phyloP scores from a whole-genome alignment of 2,797 vertebrate species.

The Pterois miles region DNA sequence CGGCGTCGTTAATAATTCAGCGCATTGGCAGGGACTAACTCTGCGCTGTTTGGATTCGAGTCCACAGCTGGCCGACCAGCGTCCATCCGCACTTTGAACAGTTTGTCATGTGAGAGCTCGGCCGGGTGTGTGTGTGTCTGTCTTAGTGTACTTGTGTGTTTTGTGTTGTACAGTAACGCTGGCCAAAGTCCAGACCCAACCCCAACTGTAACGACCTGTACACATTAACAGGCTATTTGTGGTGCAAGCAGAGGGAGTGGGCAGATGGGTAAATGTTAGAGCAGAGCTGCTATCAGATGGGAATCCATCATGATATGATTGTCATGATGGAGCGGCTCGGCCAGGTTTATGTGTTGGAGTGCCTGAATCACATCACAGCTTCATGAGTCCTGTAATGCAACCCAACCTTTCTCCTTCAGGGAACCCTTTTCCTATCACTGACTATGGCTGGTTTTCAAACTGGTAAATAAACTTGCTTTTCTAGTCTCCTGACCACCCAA shows the following conservation, averaged over 20 bases:
- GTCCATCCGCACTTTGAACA: conserved; percentile 7
- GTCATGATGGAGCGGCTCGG: neutral
- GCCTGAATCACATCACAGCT: neutral
- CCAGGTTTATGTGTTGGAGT: neutral
- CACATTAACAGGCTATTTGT: conserved; percentile 58
- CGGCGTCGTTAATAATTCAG: conserved; percentile 49
- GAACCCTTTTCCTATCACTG: too few species aligned
- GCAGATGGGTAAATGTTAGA: conserved; percentile 13
- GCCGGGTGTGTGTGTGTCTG: neutral
- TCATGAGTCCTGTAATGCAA: neutral
- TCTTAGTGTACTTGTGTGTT: neutral
- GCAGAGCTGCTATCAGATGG: neutral
- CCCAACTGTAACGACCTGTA: conserved; percentile 27
- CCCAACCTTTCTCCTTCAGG: too few species aligned
- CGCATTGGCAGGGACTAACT: neutral
- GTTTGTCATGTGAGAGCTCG: conserved; percentile 13
- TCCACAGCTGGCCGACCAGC: neutral
- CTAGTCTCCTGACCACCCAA: too few species aligned
- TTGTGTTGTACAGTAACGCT: conserved; percentile 27
- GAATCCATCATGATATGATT: neutral
- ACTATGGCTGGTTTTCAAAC: too few species aligned
- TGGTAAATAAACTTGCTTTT: too few species aligned
- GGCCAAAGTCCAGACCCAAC: conserved; percentile 63
- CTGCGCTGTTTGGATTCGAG: neutral
- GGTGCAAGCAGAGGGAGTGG: conserved; percentile 14